Percentiles rank a stretch among this genome's conserved stretches.
phyloP scores from a whole-genome alignment of 2,797 vertebrate genomes.

The Sylvia borin region DNA sequence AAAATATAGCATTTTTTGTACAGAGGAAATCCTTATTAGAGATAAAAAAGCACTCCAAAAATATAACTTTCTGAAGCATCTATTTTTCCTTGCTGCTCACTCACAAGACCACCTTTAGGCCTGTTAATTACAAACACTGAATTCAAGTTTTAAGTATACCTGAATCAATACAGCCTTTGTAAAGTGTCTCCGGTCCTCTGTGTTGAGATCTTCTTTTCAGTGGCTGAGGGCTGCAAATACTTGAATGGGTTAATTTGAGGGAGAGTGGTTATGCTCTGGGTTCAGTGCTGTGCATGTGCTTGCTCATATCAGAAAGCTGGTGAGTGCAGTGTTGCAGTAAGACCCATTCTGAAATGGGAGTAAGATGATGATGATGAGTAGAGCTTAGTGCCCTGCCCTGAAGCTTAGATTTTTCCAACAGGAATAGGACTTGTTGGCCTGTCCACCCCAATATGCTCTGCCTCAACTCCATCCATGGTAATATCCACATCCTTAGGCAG shows the following conservation, averaged over 20 bases:
- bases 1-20: neutral
- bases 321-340: neutral
- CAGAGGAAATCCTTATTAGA: neutral
- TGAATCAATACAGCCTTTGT: neutral
- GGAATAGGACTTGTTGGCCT: neutral
- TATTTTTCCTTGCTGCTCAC: neutral
- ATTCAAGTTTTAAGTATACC: slow-evolving; percentile 28
- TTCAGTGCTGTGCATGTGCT: neutral
- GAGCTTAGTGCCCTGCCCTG: neutral
- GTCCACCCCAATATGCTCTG: neutral
- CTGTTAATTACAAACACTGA: neutral
- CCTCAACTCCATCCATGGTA: neutral
- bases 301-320: neutral
- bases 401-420: neutral
- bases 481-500: neutral
- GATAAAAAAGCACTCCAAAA: neutral
- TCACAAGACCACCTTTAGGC: neutral
- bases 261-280: neutral
- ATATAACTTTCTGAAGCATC: neutral
- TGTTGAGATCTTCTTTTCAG: neutral
- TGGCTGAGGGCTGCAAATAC: neutral
- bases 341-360: neutral
- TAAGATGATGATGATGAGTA: neutral
- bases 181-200: neutral
- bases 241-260: neutral